These are phyloP conservation scores for Microtus pennsylvanicus DNA, from an alignment of 2,113 vertebrate genomes.

Conservation along the genomic window DNA sequence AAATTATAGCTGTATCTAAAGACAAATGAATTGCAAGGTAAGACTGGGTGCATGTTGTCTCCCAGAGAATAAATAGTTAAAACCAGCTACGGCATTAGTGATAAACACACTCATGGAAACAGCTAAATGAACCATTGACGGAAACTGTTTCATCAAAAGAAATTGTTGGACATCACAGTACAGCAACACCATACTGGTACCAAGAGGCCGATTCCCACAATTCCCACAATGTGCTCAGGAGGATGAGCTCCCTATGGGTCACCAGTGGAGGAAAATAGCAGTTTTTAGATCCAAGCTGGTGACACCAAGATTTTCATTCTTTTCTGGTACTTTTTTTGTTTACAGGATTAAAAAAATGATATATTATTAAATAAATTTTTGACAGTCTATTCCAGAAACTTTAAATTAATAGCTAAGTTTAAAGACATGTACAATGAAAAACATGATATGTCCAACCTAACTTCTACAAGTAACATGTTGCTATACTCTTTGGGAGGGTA, in stretches of 20 bases:
- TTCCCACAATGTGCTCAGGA: fast-evolving
- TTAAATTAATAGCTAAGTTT: not conserved
- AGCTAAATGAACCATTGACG: not conserved
- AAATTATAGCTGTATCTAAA: not conserved
- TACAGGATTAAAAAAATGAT: not conserved
- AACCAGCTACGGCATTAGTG: not conserved
- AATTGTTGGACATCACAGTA: not conserved
- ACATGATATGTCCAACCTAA: not conserved
- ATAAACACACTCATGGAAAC: not conserved
- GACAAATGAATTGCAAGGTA: not conserved
- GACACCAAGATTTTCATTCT: not conserved
- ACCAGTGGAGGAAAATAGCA: not conserved
- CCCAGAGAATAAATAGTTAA: not conserved
- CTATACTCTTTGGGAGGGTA: not conserved
- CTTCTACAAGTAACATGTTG: not conserved
- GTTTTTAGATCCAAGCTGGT: not conserved
- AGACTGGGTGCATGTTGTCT: not conserved
- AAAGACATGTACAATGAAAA: not conserved
- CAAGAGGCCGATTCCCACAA: too few species aligned
- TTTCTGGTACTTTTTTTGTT: not conserved
- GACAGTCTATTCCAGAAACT: not conserved
- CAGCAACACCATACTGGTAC: not conserved
- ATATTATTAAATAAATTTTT: not conserved
- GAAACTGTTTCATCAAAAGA: not conserved
- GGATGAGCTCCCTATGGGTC: not conserved